Evolutionary conservation across 2,113 vertebrate genomes (phyloP).

Genomic region (Speoplatyrhinus poulsoni): DNA sequence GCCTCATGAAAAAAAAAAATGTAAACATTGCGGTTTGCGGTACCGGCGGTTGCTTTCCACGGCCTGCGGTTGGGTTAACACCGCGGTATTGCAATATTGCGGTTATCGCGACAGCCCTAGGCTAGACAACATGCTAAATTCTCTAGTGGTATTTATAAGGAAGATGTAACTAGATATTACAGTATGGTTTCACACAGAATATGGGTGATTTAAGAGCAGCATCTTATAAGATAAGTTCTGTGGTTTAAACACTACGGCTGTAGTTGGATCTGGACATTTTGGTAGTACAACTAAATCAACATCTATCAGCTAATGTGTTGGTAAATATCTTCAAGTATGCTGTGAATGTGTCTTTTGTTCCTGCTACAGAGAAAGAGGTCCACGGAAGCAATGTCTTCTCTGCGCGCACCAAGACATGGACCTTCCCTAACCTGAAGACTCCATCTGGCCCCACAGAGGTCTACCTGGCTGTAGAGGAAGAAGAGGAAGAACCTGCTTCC

Average conservation of each 20-base stretch:
- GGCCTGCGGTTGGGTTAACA: no score
- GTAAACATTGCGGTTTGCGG: no score
- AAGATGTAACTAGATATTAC: no score
- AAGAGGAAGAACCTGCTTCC: conserved; percentile 74
- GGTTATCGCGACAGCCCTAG: no score
- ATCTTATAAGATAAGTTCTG: neutral
- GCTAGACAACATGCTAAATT: no score
- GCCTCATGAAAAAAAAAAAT: no score
- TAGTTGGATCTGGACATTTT: neutral
- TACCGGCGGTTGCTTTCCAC: no score
- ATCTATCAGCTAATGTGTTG: neutral
- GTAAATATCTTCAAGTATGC: neutral
- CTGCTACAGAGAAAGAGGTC: conserved; percentile 59
- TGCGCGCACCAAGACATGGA: conserved; percentile 84
- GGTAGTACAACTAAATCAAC: neutral
- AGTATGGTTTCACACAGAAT: neutral
- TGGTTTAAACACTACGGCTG: neutral
- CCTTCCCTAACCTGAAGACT: conserved; percentile 85
- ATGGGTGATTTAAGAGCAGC: neutral
- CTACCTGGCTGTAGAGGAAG: conserved; percentile 80
- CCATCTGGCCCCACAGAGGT: conserved; percentile 74
- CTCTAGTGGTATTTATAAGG: no score
- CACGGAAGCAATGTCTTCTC: conserved; percentile 60
- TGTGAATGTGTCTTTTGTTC: neutral
- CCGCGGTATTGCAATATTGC: no score